Conservation (phyloP, 2,113 vertebrate genomes). For the Sylvia atricapilla region DNA sequence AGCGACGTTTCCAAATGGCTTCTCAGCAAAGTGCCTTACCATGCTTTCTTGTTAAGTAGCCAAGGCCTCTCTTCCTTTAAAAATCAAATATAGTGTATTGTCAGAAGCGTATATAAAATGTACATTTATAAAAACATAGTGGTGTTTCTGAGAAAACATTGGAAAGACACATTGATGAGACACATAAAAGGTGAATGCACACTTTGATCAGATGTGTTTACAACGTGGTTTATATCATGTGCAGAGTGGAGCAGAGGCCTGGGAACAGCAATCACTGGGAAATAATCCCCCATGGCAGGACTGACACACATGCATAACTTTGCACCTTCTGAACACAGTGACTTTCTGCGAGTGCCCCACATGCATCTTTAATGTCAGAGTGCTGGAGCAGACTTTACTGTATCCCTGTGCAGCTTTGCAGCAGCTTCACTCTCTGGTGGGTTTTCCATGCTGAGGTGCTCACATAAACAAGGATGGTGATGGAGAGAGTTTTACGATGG, state of each 20-base stretch:
- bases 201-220: constrained; percentile 70
- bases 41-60: constrained; percentile 49
- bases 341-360: not conserved
- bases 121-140: constrained; percentile 57
- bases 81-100: constrained; percentile 51
- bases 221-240: constrained; percentile 62
- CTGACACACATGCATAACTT: not conserved
- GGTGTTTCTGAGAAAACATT: constrained; percentile 57
- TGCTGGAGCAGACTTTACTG: not conserved
- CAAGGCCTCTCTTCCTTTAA: constrained; percentile 51
- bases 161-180: constrained; percentile 55
- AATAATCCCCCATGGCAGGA: constrained; percentile 55
- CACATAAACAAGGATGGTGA: not conserved
- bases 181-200: constrained; percentile 62
- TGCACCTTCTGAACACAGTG: not conserved
- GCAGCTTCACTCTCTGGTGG: not conserved
- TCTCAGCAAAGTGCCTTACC: constrained; percentile 64
- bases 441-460: not conserved
- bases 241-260: constrained; percentile 60
- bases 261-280: constrained; percentile 57
- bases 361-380: not conserved
- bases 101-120: constrained; percentile 57
- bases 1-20: not conserved
- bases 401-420: not conserved
- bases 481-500: not conserved